Percentiles rank a stretch among this genome's conserved stretches.
Conservation (phyloP, 2,797 vertebrate species). For the Heliangelus exortis region DNA sequence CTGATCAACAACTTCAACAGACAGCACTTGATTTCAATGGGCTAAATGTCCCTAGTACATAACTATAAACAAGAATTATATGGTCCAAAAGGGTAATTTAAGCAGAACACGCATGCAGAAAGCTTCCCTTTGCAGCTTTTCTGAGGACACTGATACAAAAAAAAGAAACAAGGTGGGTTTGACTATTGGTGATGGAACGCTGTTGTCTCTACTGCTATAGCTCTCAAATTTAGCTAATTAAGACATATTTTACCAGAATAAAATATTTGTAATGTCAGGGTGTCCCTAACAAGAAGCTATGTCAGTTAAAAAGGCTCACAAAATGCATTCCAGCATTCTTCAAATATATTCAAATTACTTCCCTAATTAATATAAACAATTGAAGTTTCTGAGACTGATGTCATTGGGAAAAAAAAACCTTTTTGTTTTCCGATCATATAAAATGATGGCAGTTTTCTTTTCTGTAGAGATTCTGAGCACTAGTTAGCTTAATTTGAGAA, state of each 20-base stretch:
- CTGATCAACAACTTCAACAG: background rate
- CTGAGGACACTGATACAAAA: constrained; percentile 27
- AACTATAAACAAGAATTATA: constrained; percentile 28
- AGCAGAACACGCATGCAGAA: background rate
- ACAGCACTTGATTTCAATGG: background rate
- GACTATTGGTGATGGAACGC: constrained; percentile 45
- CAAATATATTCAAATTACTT: constrained; percentile 40
- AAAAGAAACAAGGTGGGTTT: constrained; percentile 54
- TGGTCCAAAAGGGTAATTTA: background rate
- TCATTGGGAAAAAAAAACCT: constrained; percentile 7
- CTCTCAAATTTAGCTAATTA: constrained; percentile 75
- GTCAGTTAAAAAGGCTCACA: constrained; percentile 26
- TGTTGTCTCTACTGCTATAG: constrained; percentile 14
- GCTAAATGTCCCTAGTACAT: background rate
- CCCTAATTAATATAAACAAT: constrained; percentile 72
- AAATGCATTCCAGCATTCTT: constrained; percentile 70
- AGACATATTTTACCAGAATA: constrained; percentile 58
- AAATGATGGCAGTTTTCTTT: constrained; percentile 56
- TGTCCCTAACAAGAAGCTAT: constrained; percentile 55
- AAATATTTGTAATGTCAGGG: constrained; percentile 68
- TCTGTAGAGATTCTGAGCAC: constrained; percentile 13
- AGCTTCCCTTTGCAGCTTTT: background rate
- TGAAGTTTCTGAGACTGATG: constrained; percentile 48
- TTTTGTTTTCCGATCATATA: constrained; percentile 74
- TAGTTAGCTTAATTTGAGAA: constrained; percentile 42